Evolutionary conservation across 2,888 invertebrate species (phyloP).

Genomic region (Colletes collaris): DNA sequence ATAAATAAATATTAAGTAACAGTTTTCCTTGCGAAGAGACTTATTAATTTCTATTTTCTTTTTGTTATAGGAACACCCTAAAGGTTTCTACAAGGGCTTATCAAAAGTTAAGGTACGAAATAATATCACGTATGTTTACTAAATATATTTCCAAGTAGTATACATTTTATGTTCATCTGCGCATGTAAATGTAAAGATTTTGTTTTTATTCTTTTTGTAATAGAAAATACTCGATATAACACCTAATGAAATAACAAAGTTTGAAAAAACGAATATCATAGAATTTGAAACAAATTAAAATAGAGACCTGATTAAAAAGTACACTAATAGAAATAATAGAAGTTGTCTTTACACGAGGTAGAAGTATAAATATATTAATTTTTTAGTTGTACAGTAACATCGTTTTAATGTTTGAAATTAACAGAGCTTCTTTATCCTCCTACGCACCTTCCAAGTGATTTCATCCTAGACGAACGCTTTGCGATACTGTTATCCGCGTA

Average conservation of each 20-base stretch:
- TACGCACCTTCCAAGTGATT: conserved; percentile 3
- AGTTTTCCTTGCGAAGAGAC: too few relatives aligned
- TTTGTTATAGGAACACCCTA: conserved; percentile 12
- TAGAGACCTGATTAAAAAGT: too few relatives aligned
- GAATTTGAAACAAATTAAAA: too few relatives aligned
- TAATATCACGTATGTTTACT: neutral
- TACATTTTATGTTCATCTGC: neutral
- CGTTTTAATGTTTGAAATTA: neutral
- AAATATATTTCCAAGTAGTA: too few relatives aligned
- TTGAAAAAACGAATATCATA: neutral
- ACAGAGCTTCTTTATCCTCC: neutral
- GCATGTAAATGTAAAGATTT: neutral
- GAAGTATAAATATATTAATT: too few relatives aligned
- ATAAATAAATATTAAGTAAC: too few relatives aligned
- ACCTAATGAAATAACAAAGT: neutral
- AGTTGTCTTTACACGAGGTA: too few relatives aligned
- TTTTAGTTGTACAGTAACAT: too few relatives aligned
- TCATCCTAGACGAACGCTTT: neutral
- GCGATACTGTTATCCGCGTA: conserved; percentile 1
- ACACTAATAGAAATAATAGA: too few relatives aligned
- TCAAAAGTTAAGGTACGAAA: conserved; percentile 15
- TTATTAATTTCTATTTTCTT: neutral
- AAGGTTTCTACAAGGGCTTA: too few relatives aligned
- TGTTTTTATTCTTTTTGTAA: too few relatives aligned
- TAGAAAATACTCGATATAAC: too few relatives aligned